Conservation (phyloP, 2,888 invertebrate species). For the Teinopalpus imperialis region DNA sequence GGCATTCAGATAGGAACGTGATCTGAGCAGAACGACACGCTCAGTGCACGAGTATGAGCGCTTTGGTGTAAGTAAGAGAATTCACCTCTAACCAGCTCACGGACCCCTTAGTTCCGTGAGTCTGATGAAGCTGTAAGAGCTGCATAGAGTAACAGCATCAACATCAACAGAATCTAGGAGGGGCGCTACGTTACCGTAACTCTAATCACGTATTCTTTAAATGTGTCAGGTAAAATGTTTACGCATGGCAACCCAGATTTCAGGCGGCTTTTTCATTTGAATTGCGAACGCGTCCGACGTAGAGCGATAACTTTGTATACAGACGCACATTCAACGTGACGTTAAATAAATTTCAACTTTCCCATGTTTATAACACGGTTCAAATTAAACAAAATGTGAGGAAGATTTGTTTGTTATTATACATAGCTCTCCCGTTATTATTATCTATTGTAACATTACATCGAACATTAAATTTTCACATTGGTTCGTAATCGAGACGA, state of each 20-base stretch:
- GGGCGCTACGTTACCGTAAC: no score
- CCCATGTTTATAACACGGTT: conserved; percentile 6
- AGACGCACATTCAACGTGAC: conserved; percentile 6
- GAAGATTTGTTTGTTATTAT: conserved; percentile 3
- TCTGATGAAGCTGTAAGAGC: no score
- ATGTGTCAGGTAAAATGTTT: not conserved
- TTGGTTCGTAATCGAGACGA: conserved; percentile 2
- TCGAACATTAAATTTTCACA: not conserved
- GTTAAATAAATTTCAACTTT: conserved; percentile 13
- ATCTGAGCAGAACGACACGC: no score
- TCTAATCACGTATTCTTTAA: no score
- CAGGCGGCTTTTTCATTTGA: conserved; percentile 4
- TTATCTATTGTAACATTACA: conserved; percentile 4
- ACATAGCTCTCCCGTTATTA: not conserved
- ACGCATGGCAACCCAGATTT: conserved; percentile 11
- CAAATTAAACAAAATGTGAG: not conserved
- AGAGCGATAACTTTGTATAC: conserved; percentile 17
- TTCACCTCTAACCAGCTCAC: no score
- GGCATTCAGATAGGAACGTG: no score
- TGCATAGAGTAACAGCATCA: no score
- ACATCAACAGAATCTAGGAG: no score
- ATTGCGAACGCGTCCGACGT: conserved; percentile 13
- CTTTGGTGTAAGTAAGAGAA: no score
- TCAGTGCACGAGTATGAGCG: no score
- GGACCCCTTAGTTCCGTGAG: no score